Conservation (phyloP, 2,113 vertebrate species). For the Clupea harengus region DNA sequence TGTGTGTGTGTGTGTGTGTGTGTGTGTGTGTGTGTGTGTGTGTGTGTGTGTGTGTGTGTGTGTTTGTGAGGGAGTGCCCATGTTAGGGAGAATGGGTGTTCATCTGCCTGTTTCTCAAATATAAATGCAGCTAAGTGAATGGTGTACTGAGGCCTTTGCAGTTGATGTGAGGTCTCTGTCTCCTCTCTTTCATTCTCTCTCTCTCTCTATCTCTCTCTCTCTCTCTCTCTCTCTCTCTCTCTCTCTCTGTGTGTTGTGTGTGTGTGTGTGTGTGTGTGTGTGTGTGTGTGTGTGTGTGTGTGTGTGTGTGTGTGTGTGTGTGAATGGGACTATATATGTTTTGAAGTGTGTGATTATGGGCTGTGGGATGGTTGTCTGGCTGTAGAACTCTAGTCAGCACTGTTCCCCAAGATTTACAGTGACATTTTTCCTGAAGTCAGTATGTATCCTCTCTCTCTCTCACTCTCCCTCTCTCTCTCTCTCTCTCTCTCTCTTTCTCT, state of each 20-base stretch:
- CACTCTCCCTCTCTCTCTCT: neutral
- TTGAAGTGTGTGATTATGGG: too few species aligned
- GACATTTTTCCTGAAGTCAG: too few species aligned
- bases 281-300: neutral
- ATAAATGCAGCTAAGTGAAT: neutral
- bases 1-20: neutral
- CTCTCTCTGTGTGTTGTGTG: neutral
- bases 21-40: conserved; percentile 9
- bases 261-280: neutral
- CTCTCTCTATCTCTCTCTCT: neutral
- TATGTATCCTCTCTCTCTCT: neutral
- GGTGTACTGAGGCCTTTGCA: neutral
- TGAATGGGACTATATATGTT: too few species aligned
- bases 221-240: neutral
- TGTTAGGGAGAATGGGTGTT: neutral
- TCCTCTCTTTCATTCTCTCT: neutral
- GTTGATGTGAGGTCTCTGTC: neutral
- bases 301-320: neutral
- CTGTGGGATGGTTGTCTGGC: too few species aligned
- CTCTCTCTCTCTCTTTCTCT: neutral
- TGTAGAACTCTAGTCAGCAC: too few species aligned
- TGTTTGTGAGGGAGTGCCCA: neutral
- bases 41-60: neutral
- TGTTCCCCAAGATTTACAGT: too few species aligned
- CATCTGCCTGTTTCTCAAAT: neutral